Base-by-base conservation (phyloP, 2,113 vertebrate species). In the Chauna torquata region DNA sequence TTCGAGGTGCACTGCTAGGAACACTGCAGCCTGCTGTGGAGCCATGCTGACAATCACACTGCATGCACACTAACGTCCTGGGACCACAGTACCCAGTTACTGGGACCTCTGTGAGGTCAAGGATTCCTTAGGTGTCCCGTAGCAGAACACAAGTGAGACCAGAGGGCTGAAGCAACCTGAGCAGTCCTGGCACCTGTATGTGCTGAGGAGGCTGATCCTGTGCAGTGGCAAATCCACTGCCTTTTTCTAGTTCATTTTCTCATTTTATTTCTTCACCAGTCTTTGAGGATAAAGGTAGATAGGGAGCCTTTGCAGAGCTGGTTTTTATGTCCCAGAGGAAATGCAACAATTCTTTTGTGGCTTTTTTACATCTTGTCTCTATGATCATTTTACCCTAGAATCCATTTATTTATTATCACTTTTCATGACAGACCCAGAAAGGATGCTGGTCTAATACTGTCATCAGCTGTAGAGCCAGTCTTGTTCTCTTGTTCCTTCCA, bases 61-160 rank as follows among this genome's bases (percentile, higher is more conserved):
- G 32, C 44, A 17, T 36, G 4, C 10, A 24, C 0, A 0, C 24
- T 42, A 38, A 13, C 5, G 5, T 32, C 19, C 59, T 54, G 28
- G 59, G 38, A 40, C 13, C 8, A 13, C 24, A 27, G 6, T 4
- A 45, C 20, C 7, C 15, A 19, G 23, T 27, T 49, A 25, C 68
- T 62, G 74, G 52, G 12, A 50, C 38, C 24, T 71, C 77, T n/a
- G 22, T 24, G 42, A 62, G 47, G 15, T 17, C 22, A 17, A 69
- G 44, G 30, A 20, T 58, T 62, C 44, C 34, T 68, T 23, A 19
- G 16, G 23, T 42, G 32, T 52, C 61, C 34, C 13, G 6, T 1
- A 57, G 61, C 47, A 89, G 52, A 83, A 45, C 13, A 40, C 47
- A 44, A 49, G 23, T 2, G 7, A 50, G 19, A 49, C 24, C 62